These are phyloP conservation scores for Cyanoderma ruficeps DNA, from an alignment of 2,113 vertebrate species.

Conservation along the genomic window DNA sequence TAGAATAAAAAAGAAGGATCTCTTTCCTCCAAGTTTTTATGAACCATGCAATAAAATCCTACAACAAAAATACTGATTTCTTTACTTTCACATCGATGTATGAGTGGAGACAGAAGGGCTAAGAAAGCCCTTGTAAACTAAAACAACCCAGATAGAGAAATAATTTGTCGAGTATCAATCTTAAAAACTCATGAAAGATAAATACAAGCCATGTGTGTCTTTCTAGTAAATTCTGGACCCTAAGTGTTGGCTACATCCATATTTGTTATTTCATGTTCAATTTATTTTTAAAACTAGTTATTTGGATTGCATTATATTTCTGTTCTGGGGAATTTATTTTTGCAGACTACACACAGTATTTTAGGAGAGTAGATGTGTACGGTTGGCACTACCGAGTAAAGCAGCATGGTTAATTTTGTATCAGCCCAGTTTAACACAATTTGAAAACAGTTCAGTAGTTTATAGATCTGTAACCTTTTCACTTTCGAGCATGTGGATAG, in stretches of 20 bases:
- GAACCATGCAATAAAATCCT: neutral
- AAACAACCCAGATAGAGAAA: conserved; percentile 51
- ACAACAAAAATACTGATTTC: neutral
- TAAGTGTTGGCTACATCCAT: conserved; percentile 35
- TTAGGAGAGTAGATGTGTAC: neutral
- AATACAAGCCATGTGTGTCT: conserved; percentile 60
- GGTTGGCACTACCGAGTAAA: neutral
- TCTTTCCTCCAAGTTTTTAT: neutral
- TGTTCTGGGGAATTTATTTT: conserved; percentile 17
- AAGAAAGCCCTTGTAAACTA: conserved; percentile 1
- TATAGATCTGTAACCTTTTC: neutral
- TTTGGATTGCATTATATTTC: conserved; percentile 40
- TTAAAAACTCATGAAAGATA: conserved; percentile 51
- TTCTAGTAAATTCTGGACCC: conserved; percentile 40
- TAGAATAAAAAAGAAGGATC: neutral
- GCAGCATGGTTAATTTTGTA: neutral
- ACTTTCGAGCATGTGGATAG: neutral
- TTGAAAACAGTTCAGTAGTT: conserved; percentile 6
- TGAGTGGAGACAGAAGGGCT: conserved; percentile 42
- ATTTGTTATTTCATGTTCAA: conserved; percentile 66
- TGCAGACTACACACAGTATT: neutral
- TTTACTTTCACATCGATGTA: conserved; percentile 18
- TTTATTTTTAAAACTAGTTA: conserved; percentile 48
- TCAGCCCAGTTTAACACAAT: neutral
- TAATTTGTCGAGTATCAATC: neutral